Base-by-base conservation (phyloP, 2,797 vertebrate genomes). In the Dendrocincla tyrannina region DNA sequence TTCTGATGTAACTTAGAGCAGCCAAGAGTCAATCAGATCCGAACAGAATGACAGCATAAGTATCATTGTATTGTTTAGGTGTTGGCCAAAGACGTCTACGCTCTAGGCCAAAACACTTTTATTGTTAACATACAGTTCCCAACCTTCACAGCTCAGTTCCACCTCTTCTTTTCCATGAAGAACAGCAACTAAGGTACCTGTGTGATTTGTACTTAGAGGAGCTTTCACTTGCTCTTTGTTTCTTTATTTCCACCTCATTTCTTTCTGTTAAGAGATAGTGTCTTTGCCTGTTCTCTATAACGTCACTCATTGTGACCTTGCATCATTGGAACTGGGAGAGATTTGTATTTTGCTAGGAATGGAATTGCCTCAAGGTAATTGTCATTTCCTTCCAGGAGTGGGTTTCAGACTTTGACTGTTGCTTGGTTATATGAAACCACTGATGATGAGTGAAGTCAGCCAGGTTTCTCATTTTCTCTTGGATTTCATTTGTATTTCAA, bases 401-500 rank as follows among this genome's bases (percentile, higher is more conserved):
- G 47, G 69, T 86, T 92, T 78, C 69, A 84, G 69, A 35, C 46
- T 91, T 77, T n/a, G 47, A 32, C 79, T 77, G 67, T 70, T 77
- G 20, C 76, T 92, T 62, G 58, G 76, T 80, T 86, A 91, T 75
- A 35, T 42, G 78, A 96, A 81, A 93, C 73, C 53, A 55, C 10
- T 53, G 30, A 62, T 23, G 76, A 81, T 76, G 79, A 85, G 60
- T 55, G 49, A 93, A 92, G 47, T 66, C 58, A 46, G 50, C 8
- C 3, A 0, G 35, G 18, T 49, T 91, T 87, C 41, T 90, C 81
- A 79, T 82, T 59, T 79, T 92, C 85, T 73, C 11, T n/a, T 89
- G 73, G 35, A 84, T 88, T 94, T 92, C 62, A 53, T 94, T 97
- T 74, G n/a, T 73, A 67, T 88, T 94, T 96, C 87, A 76, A 91